These are phyloP conservation scores for Pogonus chalceus DNA, from an alignment of 1,140 invertebrate genomes.

Conservation along the genomic window DNA sequence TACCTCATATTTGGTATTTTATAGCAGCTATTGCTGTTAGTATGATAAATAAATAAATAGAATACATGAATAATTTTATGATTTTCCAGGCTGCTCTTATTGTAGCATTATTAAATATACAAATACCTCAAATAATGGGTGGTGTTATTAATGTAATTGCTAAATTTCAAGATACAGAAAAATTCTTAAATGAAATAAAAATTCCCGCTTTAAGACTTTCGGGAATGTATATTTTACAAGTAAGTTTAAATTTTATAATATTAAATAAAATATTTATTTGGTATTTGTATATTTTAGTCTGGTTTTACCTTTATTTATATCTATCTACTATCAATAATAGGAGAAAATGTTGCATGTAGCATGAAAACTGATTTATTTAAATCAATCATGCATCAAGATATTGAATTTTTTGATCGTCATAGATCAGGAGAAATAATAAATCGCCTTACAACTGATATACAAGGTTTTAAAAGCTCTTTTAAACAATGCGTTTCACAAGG, in stretches of 20 bases:
- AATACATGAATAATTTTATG: conserved; percentile 13
- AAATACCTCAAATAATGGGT: conserved; percentile 68
- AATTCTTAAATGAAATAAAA: conserved; percentile 51
- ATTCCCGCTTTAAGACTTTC: conserved; percentile 55
- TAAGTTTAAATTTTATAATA: conserved; percentile 30
- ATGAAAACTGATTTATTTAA: conserved; percentile 74
- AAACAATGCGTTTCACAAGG: conserved; percentile 87
- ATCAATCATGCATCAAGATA: conserved; percentile 77
- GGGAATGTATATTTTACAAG: conserved; percentile 58
- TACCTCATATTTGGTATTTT: conserved; percentile 45
- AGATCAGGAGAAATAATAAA: conserved; percentile 86
- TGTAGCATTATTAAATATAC: conserved; percentile 71
- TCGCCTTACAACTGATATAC: conserved; percentile 83
- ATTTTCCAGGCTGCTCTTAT: conserved; percentile 60
- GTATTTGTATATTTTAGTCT: conserved; percentile 48
- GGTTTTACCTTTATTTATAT: conserved; percentile 85
- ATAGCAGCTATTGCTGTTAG: conserved; percentile 45
- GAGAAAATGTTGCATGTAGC: conserved; percentile 72
- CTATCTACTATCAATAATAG: conserved; percentile 70
- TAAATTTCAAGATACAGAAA: conserved; percentile 35
- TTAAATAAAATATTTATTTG: conserved; percentile 8
- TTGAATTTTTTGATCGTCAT: conserved; percentile 83
- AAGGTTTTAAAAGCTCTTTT: conserved; percentile 95
- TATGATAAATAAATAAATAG: conserved; percentile 18
- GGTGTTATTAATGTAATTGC: conserved; percentile 65